phyloP scores from a whole-genome alignment of 1,140 invertebrate species.

The Chymomyza costata region DNA sequence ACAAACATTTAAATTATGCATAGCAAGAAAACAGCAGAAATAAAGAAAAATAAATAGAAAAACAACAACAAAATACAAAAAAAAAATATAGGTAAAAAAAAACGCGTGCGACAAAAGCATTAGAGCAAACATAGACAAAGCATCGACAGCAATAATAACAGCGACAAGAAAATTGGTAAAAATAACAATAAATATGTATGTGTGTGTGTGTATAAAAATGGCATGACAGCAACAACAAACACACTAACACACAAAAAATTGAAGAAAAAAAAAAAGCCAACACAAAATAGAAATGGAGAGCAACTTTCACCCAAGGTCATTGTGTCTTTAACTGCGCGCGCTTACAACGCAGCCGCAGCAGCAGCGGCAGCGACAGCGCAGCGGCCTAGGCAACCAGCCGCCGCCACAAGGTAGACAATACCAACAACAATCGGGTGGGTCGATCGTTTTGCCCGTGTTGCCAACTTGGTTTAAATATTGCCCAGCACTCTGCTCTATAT shows the following conservation, averaged over 20 bases:
- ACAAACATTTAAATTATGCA: slow-evolving; percentile 36
- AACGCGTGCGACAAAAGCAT: slow-evolving; percentile 15
- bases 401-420: slow-evolving; percentile 13
- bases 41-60: slow-evolving; percentile 4
- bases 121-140: slow-evolving; percentile 26
- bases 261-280: too few species aligned
- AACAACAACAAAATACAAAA: slow-evolving; percentile 33
- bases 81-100: slow-evolving; percentile 24
- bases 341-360: slow-evolving; percentile 29
- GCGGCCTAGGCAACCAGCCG: slow-evolving; percentile 11
- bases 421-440: slow-evolving; percentile 15
- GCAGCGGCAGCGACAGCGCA: slow-evolving; percentile 8
- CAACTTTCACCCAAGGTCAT: slow-evolving; percentile 74
- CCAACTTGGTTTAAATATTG: too few species aligned
- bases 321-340: slow-evolving; percentile 73
- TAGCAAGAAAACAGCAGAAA: slow-evolving; percentile 30
- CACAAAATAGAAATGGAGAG: slow-evolving; percentile 71
- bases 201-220: slow-evolving; percentile 6
- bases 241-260: slow-evolving; percentile 15
- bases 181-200: slow-evolving; percentile 47
- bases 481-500: too few species aligned
- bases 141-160: slow-evolving; percentile 24
- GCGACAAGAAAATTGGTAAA: slow-evolving; percentile 51
- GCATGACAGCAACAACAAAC: slow-evolving; percentile 17
- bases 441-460: too few species aligned